Evolutionary conservation across 2,888 invertebrate genomes (phyloP).

Genomic region (Torymus tubicola): DNA sequence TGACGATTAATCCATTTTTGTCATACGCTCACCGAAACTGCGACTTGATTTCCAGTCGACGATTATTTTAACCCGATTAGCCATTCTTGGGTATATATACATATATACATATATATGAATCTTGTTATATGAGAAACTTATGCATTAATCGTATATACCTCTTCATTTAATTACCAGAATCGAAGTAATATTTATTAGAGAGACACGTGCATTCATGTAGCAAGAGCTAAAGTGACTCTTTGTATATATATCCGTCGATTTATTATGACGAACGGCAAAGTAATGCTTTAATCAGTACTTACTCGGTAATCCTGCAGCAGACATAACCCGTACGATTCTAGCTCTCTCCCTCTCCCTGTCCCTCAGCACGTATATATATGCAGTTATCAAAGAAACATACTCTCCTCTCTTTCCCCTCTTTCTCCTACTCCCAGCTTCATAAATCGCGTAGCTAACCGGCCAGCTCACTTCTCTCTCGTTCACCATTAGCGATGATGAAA

Average conservation of each 20-base stretch:
- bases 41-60: no score
- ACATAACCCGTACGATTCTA: neutral
- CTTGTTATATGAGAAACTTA: no score
- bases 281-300: slow-evolving; percentile 23
- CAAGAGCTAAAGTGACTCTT: no score
- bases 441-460: slow-evolving; percentile 3
- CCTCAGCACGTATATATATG: no score
- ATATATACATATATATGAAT: no score
- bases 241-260: neutral
- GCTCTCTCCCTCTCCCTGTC: neutral
- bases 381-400: slow-evolving; percentile 12
- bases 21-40: no score
- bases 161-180: no score
- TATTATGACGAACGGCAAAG: neutral
- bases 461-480: neutral
- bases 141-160: neutral
- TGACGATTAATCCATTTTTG: no score
- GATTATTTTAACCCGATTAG: no score
- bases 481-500: slow-evolving; percentile 4
- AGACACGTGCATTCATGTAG: no score
- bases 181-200: no score
- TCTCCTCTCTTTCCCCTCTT: neutral
- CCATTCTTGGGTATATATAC: no score
- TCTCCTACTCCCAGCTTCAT: neutral
- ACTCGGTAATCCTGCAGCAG: slow-evolving; percentile 19